phyloP scores from a whole-genome alignment of 2,888 invertebrate genomes.

The Chrysolina oricalcia region DNA sequence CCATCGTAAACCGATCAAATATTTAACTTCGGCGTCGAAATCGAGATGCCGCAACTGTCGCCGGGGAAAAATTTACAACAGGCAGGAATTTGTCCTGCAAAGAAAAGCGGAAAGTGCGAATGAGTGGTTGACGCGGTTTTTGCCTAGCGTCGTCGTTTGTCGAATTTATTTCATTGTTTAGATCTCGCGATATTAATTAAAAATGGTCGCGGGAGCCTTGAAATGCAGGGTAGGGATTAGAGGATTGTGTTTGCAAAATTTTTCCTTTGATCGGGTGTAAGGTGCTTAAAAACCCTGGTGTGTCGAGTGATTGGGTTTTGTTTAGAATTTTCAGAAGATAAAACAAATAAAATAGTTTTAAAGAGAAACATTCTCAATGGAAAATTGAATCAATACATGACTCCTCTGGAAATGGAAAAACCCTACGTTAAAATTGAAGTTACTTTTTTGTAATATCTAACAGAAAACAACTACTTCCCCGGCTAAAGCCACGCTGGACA shows the following conservation, averaged over 20 bases:
- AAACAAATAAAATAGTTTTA: no score
- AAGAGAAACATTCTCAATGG: no score
- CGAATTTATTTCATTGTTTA: slow-evolving; percentile 11
- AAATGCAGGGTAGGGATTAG: slow-evolving; percentile 18
- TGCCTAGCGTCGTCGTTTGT: not conserved
- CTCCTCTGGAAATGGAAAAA: no score
- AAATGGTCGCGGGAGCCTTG: not conserved
- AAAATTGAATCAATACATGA: no score
- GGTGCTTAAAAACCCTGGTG: no score
- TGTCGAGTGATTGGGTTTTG: no score
- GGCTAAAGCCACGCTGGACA: no score
- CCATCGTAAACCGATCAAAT: slow-evolving; percentile 32
- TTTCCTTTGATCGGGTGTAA: no score
- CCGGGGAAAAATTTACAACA: not conserved
- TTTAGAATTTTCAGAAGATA: no score
- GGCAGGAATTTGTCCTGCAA: slow-evolving; percentile 17
- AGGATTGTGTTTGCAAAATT: not conserved
- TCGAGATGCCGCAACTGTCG: not conserved
- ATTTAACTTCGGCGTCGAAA: slow-evolving; percentile 24
- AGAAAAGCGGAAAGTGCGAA: not conserved
- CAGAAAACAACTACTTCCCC: no score
- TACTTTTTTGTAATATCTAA: no score
- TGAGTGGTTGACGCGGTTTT: not conserved
- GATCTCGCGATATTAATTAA: slow-evolving; percentile 24
- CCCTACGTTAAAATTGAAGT: no score